Base-by-base conservation (phyloP, 2,888 invertebrate species). In the Leptopilina myrica region DNA sequence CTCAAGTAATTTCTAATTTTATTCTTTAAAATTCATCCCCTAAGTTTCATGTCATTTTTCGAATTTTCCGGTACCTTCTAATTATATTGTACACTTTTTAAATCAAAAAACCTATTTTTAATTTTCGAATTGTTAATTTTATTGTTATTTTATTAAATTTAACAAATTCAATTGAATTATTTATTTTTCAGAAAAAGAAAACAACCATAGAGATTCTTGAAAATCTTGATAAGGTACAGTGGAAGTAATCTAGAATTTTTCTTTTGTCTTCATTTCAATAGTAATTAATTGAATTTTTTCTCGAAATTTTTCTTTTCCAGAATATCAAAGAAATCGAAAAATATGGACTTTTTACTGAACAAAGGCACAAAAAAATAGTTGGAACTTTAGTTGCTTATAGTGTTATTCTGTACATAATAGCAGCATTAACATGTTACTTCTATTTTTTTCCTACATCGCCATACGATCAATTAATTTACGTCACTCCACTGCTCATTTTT, bases 321-420 rank as follows among this genome's bases (percentile, higher is more conserved):
- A 95, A 97, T 90, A 97, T 98, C 76, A 95, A 95, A 87, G 93
- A 94, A 56, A 96, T 98, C 79, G 97, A 98, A 89, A 94, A 95
- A 88, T 97, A 96, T 93, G 95, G 96, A 20, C 93, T 95, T 76
- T 95, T 94, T 88, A 97, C 97, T 33, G 96, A 98, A 90, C 95
- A 96, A 88, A 94, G 94, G 65, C 96, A 97, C 90, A 96, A 96
- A 89, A 95, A 95, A 76, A 95, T 97, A 83, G 95, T 98, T 75
- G 96, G 96, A 64, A 95, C 95, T 86, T 94, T 98, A 77, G 93
- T 95, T 53, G 90, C 95, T 56, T 94, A 95, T 84, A 95, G 95
- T 4, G 94, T 96, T 62, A 95, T 95, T 14, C 89, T 96, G 5
- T 95, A 96, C 87, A 93, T 97, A 66, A 89, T 96, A 64, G 94